These are phyloP conservation scores for Heterodera carotae DNA, from an alignment of 1,140 invertebrate species.

Conservation along the genomic window DNA sequence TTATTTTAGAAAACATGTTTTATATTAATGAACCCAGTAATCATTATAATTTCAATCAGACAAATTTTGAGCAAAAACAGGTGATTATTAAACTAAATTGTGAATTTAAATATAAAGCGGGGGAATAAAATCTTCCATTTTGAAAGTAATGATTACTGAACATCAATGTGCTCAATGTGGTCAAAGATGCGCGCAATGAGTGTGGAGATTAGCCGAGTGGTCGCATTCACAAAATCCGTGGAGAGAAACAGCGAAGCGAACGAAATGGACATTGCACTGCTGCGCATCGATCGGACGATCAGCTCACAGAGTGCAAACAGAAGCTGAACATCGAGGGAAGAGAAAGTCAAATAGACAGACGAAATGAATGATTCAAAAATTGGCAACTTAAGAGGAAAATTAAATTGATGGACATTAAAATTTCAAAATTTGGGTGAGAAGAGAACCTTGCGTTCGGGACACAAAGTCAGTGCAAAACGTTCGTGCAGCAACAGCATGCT, in stretches of 20 bases:
- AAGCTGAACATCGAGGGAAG: slow-evolving; percentile 21
- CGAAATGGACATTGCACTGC: slow-evolving; percentile 27
- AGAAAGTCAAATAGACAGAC: no score
- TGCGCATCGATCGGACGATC: slow-evolving; percentile 36
- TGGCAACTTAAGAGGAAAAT: no score
- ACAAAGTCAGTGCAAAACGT: not conserved
- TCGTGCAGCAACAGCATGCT: not conserved
- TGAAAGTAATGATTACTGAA: no score
- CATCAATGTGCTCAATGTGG: slow-evolving; percentile 29
- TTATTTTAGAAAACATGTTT: no score
- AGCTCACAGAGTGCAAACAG: slow-evolving; percentile 16
- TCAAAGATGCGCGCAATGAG: slow-evolving; percentile 33
- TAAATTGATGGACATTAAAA: no score
- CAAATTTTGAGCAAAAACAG: no score
- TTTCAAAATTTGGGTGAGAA: not conserved
- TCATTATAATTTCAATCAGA: no score
- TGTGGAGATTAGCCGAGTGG: slow-evolving; percentile 39
- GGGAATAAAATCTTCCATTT: no score
- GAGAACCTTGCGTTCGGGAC: not conserved
- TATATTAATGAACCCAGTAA: no score
- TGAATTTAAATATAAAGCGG: no score
- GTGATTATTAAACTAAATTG: no score
- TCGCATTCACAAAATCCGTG: slow-evolving; percentile 35
- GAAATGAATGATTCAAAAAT: no score
- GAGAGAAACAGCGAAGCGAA: slow-evolving; percentile 53